Base-by-base conservation (phyloP, 2,888 invertebrate genomes). In the Automeris io region DNA sequence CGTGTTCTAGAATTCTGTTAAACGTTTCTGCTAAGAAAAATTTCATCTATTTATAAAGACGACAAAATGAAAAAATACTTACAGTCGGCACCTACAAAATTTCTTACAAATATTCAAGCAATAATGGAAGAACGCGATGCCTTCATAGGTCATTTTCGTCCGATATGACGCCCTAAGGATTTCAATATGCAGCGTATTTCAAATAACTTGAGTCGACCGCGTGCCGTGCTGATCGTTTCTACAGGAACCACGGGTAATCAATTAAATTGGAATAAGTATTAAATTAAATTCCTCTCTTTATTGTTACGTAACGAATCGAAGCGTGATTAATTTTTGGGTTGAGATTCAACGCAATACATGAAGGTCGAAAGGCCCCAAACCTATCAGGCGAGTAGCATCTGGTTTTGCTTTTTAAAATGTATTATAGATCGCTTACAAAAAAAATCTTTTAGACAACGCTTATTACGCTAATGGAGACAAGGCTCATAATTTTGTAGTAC, bases 141-240 rank as follows among this genome's bases (percentile, higher is more conserved):
- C 61, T 58, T 66, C 54, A 48, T 61, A 63, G 70, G 68, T 72
- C 72, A 72, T 75, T 77, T 72, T 71, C 65, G 64, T 68, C 61
- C 63, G 65, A 70, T 75, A 74, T 71, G 70, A 72, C 67, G 70
- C 68, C 64, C 67, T 52, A 58, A 64, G 70, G 69, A 78, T 76
- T 80, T 80, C 74, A 83, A 82, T 83, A 82, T 79, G 74, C 75
- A 54, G 76, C 78, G 70, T 77, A 66, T 70, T 80, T 81, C 65
- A 77, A 81, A 83, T 81, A 79, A 57, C 76, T 76, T 43, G 51
- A 52, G 47, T 61, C 59, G 61, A 59, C 54, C 60, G 66, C 70
- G 68, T 69, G 66, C 71, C 64, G 61, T 45, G 43, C 43, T 54
- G 56, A 55, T 55, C 58, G 51, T 47, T 49, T 51, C 57, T 55